phyloP scores from a whole-genome alignment of 2,113 vertebrate species.

The Ia io region DNA sequence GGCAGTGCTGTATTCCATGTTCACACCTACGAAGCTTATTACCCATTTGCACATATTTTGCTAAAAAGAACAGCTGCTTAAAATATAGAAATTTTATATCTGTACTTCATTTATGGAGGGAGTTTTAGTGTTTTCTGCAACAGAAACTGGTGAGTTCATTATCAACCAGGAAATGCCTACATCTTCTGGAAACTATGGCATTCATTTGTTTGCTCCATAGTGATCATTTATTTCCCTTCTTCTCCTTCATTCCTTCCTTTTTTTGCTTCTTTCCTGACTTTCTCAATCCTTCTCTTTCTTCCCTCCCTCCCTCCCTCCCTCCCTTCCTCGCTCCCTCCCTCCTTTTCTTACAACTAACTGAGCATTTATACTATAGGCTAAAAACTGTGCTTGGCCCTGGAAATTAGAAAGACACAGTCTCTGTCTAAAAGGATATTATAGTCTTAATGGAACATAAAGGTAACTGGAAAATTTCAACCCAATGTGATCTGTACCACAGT shows the following conservation, averaged over 20 bases:
- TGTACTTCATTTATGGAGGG: background rate
- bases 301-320: fast-evolving
- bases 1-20: background rate
- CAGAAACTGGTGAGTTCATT: background rate
- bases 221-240: background rate
- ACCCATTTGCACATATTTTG: constrained; percentile 11
- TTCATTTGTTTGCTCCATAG: background rate
- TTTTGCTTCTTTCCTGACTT: background rate
- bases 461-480: background rate
- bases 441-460: background rate
- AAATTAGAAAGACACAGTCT: background rate
- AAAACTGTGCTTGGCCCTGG: background rate
- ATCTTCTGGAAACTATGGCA: background rate
- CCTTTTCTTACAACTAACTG: background rate
- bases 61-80: constrained; percentile 21
- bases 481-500: background rate
- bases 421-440: background rate
- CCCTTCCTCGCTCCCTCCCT: background rate
- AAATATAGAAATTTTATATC: constrained; percentile 15
- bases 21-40: constrained; percentile 7
- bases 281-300: background rate
- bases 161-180: background rate
- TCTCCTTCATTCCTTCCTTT: background rate
- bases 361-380: background rate
- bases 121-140: background rate